Evolutionary conservation across 2,797 vertebrate species (phyloP).

Genomic region (Sebastes goodei): DNA sequence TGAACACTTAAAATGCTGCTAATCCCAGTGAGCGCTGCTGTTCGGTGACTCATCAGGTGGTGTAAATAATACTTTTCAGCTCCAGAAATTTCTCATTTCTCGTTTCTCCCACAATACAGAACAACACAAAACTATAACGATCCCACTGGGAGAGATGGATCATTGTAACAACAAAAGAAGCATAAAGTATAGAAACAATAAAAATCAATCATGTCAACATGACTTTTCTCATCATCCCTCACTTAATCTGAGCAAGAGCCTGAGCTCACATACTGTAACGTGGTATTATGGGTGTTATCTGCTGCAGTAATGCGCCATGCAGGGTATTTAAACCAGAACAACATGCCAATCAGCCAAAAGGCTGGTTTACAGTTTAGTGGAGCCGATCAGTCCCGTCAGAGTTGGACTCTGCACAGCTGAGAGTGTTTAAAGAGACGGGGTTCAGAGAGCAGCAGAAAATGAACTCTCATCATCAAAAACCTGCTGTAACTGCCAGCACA

Average conservation of each 20-base stretch:
- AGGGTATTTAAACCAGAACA: conserved; percentile 42
- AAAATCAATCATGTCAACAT: conserved; percentile 15
- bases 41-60: not conserved
- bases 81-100: not conserved
- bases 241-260: not conserved
- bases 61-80: not conserved
- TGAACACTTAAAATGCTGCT: not conserved
- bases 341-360: conserved; percentile 45
- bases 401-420: conserved; percentile 52
- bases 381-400: conserved; percentile 32
- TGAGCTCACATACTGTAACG: conserved; percentile 1
- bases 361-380: conserved; percentile 36
- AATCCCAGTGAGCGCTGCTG: not conserved
- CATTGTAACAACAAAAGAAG: conserved; percentile 13
- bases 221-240: conserved; percentile 24
- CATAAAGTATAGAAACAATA: conserved; percentile 43
- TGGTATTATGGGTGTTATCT: conserved; percentile 36
- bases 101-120: not conserved
- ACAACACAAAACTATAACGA: conserved; percentile 3
- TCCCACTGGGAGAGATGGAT: conserved; percentile 4
- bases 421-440: conserved; percentile 48
- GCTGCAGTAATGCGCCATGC: conserved; percentile 34
- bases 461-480: conserved; percentile 42
- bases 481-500: conserved; percentile 27
- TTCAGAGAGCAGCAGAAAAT: conserved; percentile 21